Evolutionary conservation across 2,888 invertebrate genomes (phyloP).

Genomic region (Parnassius glacialis): DNA sequence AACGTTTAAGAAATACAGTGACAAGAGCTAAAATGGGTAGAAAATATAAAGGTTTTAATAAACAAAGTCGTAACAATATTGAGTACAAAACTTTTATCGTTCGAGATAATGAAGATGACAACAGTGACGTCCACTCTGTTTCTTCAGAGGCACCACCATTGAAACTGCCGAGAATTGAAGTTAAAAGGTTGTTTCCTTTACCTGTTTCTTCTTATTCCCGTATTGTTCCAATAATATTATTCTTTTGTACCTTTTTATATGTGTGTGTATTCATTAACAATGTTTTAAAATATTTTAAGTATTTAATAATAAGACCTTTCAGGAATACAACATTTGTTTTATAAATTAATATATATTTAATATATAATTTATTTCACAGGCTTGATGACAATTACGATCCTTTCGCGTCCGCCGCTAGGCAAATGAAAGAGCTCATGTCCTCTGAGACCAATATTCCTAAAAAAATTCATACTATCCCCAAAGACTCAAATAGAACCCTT

Average conservation of each 20-base stretch:
- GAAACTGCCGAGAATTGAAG: constrained; percentile 70
- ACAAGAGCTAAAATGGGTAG: constrained; percentile 52
- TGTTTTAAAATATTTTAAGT: too few relatives aligned
- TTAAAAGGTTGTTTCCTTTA: constrained; percentile 53
- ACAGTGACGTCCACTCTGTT: constrained; percentile 58
- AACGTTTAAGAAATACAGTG: constrained; percentile 49
- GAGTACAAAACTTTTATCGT: constrained; percentile 65
- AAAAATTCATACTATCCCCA: constrained; percentile 62
- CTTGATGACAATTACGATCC: constrained; percentile 86
- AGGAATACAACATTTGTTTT: neutral
- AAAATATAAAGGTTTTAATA: constrained; percentile 55
- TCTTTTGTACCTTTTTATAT: too few relatives aligned
- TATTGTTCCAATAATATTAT: neutral
- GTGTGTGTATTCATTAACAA: too few relatives aligned
- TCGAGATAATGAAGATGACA: constrained; percentile 47
- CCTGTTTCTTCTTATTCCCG: neutral
- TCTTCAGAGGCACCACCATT: constrained; percentile 65
- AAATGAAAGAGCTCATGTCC: constrained; percentile 89
- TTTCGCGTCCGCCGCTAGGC: constrained; percentile 88
- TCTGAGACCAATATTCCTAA: constrained; percentile 81
- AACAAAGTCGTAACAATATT: constrained; percentile 50
- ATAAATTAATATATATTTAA: neutral
- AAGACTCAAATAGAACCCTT: constrained; percentile 70
- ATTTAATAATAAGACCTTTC: neutral
- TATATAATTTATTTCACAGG: constrained; percentile 51